phyloP scores from a whole-genome alignment of 1,140 invertebrate species.

The Scaptodrosophila lebanonensis region DNA sequence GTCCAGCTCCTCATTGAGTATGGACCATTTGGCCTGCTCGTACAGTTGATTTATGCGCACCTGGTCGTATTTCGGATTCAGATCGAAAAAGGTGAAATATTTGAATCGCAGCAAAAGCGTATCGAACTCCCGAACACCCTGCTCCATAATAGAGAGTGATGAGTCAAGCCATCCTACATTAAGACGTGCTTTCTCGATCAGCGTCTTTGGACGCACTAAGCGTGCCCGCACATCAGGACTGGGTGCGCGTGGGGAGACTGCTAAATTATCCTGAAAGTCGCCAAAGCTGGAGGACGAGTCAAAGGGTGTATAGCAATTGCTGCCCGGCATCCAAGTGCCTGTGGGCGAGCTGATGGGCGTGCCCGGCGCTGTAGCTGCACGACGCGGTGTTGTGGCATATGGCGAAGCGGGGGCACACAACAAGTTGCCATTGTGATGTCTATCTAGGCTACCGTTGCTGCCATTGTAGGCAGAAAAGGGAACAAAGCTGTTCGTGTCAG shows the following conservation, averaged over 20 bases:
- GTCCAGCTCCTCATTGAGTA: conserved; percentile 98
- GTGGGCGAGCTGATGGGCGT: conserved; percentile 84
- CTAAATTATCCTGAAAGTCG: conserved; percentile 86
- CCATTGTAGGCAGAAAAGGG: conserved; percentile 82
- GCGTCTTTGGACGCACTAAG: conserved; percentile 90
- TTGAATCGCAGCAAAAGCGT: conserved; percentile 91
- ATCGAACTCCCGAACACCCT: conserved; percentile 96
- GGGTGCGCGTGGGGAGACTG: conserved; percentile 86
- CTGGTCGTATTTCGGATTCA: conserved; percentile 96
- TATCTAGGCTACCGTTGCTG: conserved; percentile 85
- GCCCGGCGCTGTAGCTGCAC: conserved; percentile 81
- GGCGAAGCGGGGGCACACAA: conserved; percentile 55
- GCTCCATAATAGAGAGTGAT: conserved; percentile 98
- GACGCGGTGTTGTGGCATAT: conserved; percentile 79
- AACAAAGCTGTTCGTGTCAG: conserved; percentile 93
- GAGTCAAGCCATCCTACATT: conserved; percentile 99
- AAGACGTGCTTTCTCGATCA: conserved; percentile 95
- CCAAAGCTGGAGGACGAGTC: conserved; percentile 79
- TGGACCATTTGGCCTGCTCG: conserved; percentile 98
- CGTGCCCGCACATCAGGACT: conserved; percentile 86
- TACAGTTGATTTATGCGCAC: conserved; percentile 99
- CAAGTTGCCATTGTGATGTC: conserved; percentile 78
- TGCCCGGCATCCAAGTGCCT: conserved; percentile 73
- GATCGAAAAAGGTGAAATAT: conserved; percentile 95
- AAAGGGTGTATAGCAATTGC: conserved; percentile 62